Evolutionary conservation across 2,113 vertebrate genomes (phyloP), one percentile per base, ranked within the genome.

Genomic region (Megalops atlanticus): DNA sequence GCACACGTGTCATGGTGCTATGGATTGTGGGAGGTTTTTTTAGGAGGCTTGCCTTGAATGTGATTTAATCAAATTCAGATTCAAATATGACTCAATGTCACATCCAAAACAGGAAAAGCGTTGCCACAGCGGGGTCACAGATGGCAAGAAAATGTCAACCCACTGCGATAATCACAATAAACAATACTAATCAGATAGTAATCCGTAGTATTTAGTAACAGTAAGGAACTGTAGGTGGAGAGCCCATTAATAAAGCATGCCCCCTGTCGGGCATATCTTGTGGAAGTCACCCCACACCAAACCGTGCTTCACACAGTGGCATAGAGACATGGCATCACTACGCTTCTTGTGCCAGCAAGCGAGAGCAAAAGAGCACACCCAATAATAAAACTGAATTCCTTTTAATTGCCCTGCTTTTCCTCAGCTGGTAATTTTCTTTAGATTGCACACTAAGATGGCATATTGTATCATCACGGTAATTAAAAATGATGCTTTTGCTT

Each of bases 231-330:
- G 2, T 31, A 11, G 10, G 12, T 54, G 49, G 18, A 54, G 49
- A 54, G 49, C 49, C 7, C 16, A 21, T 54, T 21, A 54, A 54
- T 3, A 24, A 24, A 54, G 24, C 24, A 21, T 6, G 24, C 24
- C 49, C 5, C 49, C 16, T 54, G 49, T 21, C n/a, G 58, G 58
- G 21, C 41, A 35, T 4, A 72, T 3, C 68, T 27, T 83, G 81
- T 84, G 84, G 58, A 90, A 86, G 86, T 84, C 74, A 78, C 79
- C 78, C 82, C 78, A 81, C 76, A n/a, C n/a, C n/a, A 41, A 18
- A 82, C 83, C 54, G 58, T 54, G n/a, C 35, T 45, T 77, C 64
- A 33, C 69, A 14, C 6, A 6, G 49, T 21, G 24, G 49, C 24
- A 24, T 2, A 11, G 39, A n/a, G n/a, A n/a, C n/a, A n/a, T n/a